These are phyloP conservation scores for Cryptoblepharus egeriae DNA, from an alignment of 2,797 vertebrate species.

Conservation along the genomic window DNA sequence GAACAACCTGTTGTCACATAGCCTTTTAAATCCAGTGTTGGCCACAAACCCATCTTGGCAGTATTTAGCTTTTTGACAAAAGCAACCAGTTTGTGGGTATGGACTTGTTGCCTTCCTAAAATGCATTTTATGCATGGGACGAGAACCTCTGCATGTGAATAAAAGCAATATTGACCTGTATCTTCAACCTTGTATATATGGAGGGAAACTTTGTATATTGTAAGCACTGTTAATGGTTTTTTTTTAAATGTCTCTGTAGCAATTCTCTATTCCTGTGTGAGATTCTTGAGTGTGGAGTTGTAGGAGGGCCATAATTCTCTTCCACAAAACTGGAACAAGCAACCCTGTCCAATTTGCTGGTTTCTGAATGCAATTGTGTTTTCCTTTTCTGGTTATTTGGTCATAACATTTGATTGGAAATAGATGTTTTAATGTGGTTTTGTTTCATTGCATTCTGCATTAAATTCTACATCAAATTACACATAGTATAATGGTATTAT, in stretches of 20 bases:
- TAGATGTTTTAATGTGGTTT: too few relatives aligned
- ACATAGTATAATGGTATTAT: too few relatives aligned
- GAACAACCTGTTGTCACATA: neutral
- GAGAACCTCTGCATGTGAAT: accelerated
- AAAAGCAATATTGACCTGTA: neutral
- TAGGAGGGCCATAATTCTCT: too few relatives aligned
- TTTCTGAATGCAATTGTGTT: too few relatives aligned
- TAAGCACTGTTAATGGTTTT: neutral
- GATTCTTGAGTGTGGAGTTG: neutral
- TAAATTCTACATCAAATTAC: too few relatives aligned
- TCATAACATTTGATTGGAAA: too few relatives aligned
- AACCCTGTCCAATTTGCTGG: too few relatives aligned
- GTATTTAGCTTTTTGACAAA: neutral
- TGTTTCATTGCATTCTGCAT: too few relatives aligned
- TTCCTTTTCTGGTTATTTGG: too few relatives aligned
- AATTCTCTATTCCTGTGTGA: too few relatives aligned
- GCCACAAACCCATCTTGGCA: neutral
- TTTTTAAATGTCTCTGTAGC: neutral
- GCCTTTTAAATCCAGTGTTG: neutral
- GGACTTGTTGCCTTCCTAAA: neutral
- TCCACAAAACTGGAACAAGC: too few relatives aligned
- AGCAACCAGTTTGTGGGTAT: neutral
- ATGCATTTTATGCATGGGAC: neutral
- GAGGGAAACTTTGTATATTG: neutral
- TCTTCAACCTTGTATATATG: neutral